Percentiles rank a stretch among this genome's conserved stretches.
These are phyloP conservation scores for Lophius piscatorius DNA, from an alignment of 2,113 vertebrate species.

Conservation along the genomic window DNA sequence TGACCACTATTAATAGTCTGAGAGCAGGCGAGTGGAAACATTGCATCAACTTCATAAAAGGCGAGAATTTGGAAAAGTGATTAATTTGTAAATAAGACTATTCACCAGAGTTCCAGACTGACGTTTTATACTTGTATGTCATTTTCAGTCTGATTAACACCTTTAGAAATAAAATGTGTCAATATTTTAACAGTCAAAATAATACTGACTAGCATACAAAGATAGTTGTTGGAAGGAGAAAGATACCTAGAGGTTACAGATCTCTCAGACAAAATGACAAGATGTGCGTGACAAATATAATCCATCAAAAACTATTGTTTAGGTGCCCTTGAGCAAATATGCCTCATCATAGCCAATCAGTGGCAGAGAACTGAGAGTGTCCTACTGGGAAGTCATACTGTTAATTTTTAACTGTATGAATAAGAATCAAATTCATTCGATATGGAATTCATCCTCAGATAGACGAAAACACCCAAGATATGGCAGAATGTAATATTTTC, in stretches of 20 bases:
- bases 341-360: slow-evolving; percentile 39
- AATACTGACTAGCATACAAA: not conserved
- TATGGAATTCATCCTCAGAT: not conserved
- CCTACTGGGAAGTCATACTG: not conserved
- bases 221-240: slow-evolving; percentile 14
- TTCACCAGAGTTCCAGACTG: not conserved
- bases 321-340: slow-evolving; percentile 50
- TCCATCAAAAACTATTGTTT: slow-evolving; percentile 15
- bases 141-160: slow-evolving; percentile 8
- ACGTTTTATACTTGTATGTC: slow-evolving; percentile 3
- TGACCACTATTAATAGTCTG: too few relatives aligned
- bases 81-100: not conserved
- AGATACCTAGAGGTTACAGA: slow-evolving; percentile 35
- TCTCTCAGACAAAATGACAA: slow-evolving; percentile 22
- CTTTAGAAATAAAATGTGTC: not conserved
- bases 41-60: not conserved
- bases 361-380: slow-evolving; percentile 16
- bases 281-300: slow-evolving; percentile 37
- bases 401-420: not conserved
- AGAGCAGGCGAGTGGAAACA: not conserved
- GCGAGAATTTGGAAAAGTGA: not conserved
- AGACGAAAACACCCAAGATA: not conserved
- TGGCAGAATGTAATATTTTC: not conserved
- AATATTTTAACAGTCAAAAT: slow-evolving; percentile 17
- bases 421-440: not conserved